phyloP scores from a whole-genome alignment of 2,888 invertebrate genomes.

The Drosophila meridionalis region DNA sequence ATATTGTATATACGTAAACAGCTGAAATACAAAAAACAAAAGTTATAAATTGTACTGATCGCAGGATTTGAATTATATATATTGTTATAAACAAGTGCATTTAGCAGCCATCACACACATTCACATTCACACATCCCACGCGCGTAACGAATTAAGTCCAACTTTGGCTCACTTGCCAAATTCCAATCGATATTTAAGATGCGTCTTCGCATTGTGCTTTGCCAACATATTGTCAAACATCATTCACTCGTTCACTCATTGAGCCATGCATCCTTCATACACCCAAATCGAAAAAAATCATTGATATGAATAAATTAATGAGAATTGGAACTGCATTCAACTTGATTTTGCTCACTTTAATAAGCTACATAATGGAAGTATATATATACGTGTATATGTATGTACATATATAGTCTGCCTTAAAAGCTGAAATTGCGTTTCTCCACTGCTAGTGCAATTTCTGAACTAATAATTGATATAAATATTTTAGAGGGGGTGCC shows the following conservation, averaged over 20 bases:
- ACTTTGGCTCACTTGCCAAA: background rate
- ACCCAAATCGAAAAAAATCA: slow-evolving; percentile 7
- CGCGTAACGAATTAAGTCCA: background rate
- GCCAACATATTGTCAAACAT: slow-evolving; percentile 7
- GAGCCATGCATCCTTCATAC: slow-evolving; percentile 1
- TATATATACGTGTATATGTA: background rate
- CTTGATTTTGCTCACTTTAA: background rate
- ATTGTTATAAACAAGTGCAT: slow-evolving; percentile 60
- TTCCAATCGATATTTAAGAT: slow-evolving; percentile 16
- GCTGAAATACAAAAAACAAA: slow-evolving; percentile 10
- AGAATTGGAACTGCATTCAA: slow-evolving; percentile 24
- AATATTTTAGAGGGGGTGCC: background rate
- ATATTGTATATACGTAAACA: background rate
- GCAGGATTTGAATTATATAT: slow-evolving; percentile 46
- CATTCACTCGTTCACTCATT: slow-evolving; percentile 3
- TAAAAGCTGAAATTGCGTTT: background rate
- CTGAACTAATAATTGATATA: background rate
- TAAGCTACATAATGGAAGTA: background rate
- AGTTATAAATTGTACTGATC: slow-evolving; percentile 58
- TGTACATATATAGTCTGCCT: background rate
- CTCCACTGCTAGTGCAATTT: background rate
- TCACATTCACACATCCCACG: background rate
- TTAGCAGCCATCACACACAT: slow-evolving; percentile 37
- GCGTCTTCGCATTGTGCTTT: background rate
- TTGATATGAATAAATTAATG: slow-evolving; percentile 37